Conservation (phyloP, 2,113 vertebrate genomes). For the Vombatus ursinus region DNA sequence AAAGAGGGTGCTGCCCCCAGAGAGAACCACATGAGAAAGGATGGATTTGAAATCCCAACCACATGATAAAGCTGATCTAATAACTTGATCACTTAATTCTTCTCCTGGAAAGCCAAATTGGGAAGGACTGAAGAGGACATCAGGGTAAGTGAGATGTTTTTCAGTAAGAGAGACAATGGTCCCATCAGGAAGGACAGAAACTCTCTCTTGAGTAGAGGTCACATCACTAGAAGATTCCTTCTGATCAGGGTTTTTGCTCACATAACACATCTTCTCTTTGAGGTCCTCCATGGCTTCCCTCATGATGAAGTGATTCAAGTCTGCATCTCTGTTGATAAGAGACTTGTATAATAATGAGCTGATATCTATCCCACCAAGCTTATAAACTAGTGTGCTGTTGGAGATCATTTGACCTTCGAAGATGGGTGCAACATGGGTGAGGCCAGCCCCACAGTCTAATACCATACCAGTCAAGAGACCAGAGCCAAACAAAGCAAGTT, state of each 20-base stretch:
- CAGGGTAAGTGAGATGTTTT: conserved; percentile 87
- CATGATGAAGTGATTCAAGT: conserved; percentile 78
- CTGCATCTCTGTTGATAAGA: background rate
- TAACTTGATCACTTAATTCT: conserved; percentile 76
- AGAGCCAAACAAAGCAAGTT: conserved; percentile 52
- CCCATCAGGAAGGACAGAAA: conserved; percentile 89
- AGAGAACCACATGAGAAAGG: conserved; percentile 90
- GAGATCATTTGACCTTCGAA: background rate
- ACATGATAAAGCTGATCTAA: conserved; percentile 60
- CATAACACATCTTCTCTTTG: conserved; percentile 89
- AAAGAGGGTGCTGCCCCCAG: conserved; percentile 90
- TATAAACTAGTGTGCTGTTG: background rate
- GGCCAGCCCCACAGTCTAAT: conserved; percentile 39
- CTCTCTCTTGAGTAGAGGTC: conserved; percentile 83
- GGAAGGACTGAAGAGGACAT: conserved; percentile 90
- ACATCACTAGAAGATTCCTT: conserved; percentile 85
- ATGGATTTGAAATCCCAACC: conserved; percentile 82
- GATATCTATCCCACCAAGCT: background rate
- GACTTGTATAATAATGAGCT: background rate
- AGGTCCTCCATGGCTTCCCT: conserved; percentile 88
- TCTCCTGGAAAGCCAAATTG: conserved; percentile 85
- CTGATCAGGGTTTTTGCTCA: conserved; percentile 88
- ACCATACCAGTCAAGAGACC: conserved; percentile 52
- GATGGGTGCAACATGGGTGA: conserved; percentile 24
- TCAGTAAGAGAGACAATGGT: conserved; percentile 84